A percentile compares a stretch with the other conserved stretches of the same genome.
Conservation (phyloP, 2,113 vertebrate species). For the Hippolais icterina region DNA sequence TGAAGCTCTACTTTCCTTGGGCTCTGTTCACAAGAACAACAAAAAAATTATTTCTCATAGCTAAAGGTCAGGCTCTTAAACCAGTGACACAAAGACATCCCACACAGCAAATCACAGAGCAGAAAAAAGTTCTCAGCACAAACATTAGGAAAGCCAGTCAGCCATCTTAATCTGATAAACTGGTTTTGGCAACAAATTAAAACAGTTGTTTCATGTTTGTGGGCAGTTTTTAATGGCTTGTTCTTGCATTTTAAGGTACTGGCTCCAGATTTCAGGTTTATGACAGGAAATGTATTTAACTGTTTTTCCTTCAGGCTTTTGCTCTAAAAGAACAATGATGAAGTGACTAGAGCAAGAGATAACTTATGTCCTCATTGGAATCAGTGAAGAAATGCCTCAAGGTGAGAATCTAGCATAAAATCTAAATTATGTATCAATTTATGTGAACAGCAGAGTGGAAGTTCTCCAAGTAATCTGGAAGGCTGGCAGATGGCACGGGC, state of each 20-base stretch:
- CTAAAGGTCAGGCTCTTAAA: background rate
- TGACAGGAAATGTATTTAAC: background rate
- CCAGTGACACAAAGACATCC: background rate
- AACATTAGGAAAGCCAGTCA: background rate
- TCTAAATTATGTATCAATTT: background rate
- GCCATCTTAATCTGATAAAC: slow-evolving; percentile 16
- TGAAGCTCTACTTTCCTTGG: background rate
- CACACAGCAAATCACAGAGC: background rate
- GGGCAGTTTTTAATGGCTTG: background rate
- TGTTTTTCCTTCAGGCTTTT: background rate
- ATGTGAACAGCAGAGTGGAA: background rate
- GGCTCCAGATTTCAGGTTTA: background rate
- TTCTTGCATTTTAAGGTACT: background rate
- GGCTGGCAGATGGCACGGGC: background rate
- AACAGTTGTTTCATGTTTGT: slow-evolving; percentile 8
- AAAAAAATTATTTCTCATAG: background rate
- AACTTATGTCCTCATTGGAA: background rate
- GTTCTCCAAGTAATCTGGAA: background rate
- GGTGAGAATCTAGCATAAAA: background rate
- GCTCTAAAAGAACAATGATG: background rate
- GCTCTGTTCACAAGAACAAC: background rate
- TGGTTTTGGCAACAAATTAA: background rate
- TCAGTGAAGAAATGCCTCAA: background rate
- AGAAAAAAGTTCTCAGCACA: background rate
- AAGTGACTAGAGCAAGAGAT: background rate